Conservation (phyloP, 2,888 invertebrate genomes). For the Drosophila flavopinicola region DNA sequence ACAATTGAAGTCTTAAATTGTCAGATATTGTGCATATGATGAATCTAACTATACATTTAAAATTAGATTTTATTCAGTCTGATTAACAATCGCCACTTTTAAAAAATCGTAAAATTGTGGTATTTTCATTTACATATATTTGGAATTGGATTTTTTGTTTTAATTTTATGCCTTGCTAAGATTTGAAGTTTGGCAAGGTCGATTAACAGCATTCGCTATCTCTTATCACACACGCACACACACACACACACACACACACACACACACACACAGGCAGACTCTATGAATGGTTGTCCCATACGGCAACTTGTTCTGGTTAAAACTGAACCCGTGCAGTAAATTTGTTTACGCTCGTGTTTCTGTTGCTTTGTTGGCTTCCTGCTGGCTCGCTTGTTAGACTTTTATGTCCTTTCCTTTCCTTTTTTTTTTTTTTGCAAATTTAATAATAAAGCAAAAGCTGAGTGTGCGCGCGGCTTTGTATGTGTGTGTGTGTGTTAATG, state of each 20-base stretch:
- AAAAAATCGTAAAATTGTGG: no score
- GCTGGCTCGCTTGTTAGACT: constrained; percentile 16
- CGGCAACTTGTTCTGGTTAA: constrained; percentile 12
- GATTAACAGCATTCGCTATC: not conserved
- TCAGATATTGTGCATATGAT: no score
- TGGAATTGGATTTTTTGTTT: not conserved
- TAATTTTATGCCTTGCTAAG: not conserved
- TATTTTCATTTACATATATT: no score
- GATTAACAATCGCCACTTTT: no score
- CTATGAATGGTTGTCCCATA: not conserved
- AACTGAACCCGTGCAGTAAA: constrained; percentile 38
- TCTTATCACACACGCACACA: not conserved
- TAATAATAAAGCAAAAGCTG: constrained; percentile 39
- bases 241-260: not conserved
- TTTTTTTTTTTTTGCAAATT: constrained; percentile 33
- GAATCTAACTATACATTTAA: no score
- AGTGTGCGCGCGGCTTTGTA: constrained; percentile 1
- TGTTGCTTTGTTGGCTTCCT: constrained; percentile 35
- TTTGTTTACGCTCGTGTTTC: constrained; percentile 26
- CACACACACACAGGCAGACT: not conserved
- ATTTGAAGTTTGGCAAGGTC: not conserved
- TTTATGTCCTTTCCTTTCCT: not conserved
- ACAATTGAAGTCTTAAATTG: no score
- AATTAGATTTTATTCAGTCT: no score
- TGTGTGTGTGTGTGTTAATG: constrained; percentile 20